Base-by-base conservation (phyloP, 2,113 vertebrate species). In the Cebus imitator region DNA sequence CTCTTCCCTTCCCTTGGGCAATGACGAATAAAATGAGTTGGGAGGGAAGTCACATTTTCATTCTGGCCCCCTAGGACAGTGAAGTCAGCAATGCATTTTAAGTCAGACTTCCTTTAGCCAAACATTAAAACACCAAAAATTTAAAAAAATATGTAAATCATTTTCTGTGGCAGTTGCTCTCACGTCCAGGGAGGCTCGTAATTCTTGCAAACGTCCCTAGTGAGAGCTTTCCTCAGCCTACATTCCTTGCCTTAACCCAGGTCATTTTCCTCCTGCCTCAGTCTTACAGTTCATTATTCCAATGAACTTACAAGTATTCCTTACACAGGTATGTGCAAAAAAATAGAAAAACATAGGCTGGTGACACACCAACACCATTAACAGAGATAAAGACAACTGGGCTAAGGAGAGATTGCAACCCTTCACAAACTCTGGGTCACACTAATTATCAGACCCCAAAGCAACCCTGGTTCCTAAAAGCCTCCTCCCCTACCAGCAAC, bases 161-260 rank as follows among this genome's bases (percentile, higher is more conserved):
- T 91, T 78, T 96, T 95, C 73, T 87, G 68, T 90, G 79, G 87
- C 80, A 86, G 91, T 76, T 84, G 73, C 78, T 95, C 72, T 91
- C 85, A 73, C 86, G 93, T 91, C 45, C 79, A 87, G 55, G 79
- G 79, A 92, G 87, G 83, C 43, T 93, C 55, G 73, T 50, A 89
- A 96, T 91, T 89, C 87, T 93, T 92, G 43, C 80, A 91, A 95
- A 91, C 6, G 87, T 96, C 80, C 73, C 92, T 75, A 87, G 79
- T 68, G 97, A 96, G 21, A 95, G 55, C 57, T 75, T 96, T 90
- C 30, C 45, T 87, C 48, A 93, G 78, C 79, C 79, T 83, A 25
- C 35, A 66, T 95, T 91, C 61, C 83, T 93, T 93, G 87, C 87
- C 75, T 89, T 85, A 27, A 79, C 52, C 89, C 82, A 91, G 50